Percentiles rank a stretch among this genome's conserved stretches.
Evolutionary conservation across 2,888 invertebrate species (phyloP).

Genomic region (Chymomyza caudatula): DNA sequence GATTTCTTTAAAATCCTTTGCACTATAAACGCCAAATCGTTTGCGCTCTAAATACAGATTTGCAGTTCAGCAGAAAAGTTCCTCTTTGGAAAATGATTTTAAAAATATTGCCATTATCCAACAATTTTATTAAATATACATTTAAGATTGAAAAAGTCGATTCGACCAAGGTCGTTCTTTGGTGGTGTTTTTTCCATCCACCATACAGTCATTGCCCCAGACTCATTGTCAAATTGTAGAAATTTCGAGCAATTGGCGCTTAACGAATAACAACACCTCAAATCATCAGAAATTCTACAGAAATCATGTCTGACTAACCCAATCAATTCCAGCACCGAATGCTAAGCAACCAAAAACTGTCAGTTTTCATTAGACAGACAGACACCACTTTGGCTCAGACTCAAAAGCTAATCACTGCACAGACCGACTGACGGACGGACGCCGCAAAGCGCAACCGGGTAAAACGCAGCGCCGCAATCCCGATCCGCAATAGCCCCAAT

Average conservation of each 20-base stretch:
- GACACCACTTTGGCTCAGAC: constrained; percentile 30
- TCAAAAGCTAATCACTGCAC: constrained; percentile 29
- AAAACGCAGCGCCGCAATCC: constrained; percentile 25
- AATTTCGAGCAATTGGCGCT: neutral
- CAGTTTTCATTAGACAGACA: constrained; percentile 68
- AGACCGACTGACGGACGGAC: neutral
- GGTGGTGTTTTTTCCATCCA: too few relatives aligned
- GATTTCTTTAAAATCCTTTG: too few relatives aligned
- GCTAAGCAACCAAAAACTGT: constrained; percentile 56
- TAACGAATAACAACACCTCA: neutral
- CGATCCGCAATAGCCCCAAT: constrained; percentile 9
- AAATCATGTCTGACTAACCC: neutral
- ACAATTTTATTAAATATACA: too few relatives aligned
- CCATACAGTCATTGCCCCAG: too few relatives aligned
- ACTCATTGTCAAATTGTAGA: too few relatives aligned
- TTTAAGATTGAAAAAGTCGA: too few relatives aligned
- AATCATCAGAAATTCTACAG: constrained; percentile 34
- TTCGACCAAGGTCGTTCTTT: too few relatives aligned
- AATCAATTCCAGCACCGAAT: constrained; percentile 36
- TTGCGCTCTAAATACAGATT: too few relatives aligned
- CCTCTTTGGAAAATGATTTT: too few relatives aligned
- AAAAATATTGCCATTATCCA: too few relatives aligned
- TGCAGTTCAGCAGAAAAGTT: too few relatives aligned
- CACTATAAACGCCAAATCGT: too few relatives aligned
- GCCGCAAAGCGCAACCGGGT: constrained; percentile 28